These are phyloP conservation scores for Stenichneumon culpator DNA, from an alignment of 2,888 invertebrate species.

Conservation along the genomic window DNA sequence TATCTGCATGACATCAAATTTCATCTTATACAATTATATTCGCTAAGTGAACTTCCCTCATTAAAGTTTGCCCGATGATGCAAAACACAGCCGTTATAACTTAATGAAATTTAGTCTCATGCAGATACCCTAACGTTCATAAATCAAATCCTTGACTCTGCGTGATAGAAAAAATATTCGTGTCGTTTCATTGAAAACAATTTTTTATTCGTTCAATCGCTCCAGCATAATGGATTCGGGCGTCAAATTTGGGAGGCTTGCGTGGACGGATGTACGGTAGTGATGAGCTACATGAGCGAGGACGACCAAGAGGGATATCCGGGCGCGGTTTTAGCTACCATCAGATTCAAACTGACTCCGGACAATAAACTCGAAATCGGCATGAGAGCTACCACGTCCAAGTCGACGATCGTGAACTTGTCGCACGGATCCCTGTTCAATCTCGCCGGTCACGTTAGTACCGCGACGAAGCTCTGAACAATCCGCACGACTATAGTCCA, in stretches of 20 bases:
- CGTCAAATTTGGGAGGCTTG: conserved; percentile 85
- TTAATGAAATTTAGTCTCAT: neutral
- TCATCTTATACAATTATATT: too few species aligned
- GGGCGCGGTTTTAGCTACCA: conserved; percentile 86
- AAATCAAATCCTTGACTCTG: neutral
- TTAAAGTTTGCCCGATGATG: too few species aligned
- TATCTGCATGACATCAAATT: neutral
- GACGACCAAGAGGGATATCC: conserved; percentile 89
- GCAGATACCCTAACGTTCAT: too few species aligned
- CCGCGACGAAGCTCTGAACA: neutral
- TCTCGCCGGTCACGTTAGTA: conserved; percentile 87
- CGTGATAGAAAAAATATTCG: neutral
- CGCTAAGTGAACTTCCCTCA: too few species aligned
- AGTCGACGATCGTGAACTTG: conserved; percentile 87
- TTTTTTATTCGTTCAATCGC: conserved; percentile 17
- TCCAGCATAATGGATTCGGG: conserved; percentile 77
- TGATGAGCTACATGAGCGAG: conserved; percentile 86
- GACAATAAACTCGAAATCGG: conserved; percentile 86
- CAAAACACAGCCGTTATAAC: too few species aligned
- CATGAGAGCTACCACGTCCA: conserved; percentile 86
- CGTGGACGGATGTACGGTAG: conserved; percentile 83
- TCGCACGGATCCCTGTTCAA: conserved; percentile 89
- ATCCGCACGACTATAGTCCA: neutral
- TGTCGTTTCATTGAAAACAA: neutral
- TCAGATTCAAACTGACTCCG: conserved; percentile 86